phyloP scores from a whole-genome alignment of 2,797 vertebrate genomes.

The Clarias laeviceps region DNA sequence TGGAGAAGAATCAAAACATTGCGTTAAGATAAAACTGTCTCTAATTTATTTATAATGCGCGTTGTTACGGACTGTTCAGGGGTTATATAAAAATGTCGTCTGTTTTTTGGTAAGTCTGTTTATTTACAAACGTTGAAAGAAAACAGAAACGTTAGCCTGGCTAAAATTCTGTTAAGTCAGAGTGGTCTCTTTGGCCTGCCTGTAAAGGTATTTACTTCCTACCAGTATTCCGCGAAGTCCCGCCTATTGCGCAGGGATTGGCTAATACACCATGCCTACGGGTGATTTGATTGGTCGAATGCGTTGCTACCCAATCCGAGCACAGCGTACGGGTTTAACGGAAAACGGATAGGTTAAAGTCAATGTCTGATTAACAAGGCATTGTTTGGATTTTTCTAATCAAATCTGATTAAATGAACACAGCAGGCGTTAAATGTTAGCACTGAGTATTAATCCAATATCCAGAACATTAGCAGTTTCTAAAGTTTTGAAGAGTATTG shows the following conservation, averaged over 20 bases:
- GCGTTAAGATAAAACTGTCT: neutral
- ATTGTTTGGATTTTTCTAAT: neutral
- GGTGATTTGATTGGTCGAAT: neutral
- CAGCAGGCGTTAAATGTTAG: no score
- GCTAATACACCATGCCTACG: neutral
- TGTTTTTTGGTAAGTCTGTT: constrained; percentile 24
- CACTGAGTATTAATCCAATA: neutral
- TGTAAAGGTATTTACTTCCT: neutral
- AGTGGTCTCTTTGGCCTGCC: constrained; percentile 6
- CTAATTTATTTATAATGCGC: neutral
- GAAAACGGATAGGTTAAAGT: constrained; percentile 3
- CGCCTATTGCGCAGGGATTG: neutral
- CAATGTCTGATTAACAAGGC: neutral
- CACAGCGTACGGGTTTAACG: neutral
- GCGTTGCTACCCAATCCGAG: neutral
- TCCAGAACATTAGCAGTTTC: neutral
- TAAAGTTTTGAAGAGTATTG: neutral
- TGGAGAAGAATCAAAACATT: constrained; percentile 14
- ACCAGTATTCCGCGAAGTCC: constrained; percentile 7
- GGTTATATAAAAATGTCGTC: neutral
- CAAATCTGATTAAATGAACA: neutral
- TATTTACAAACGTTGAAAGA: neutral
- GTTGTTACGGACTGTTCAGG: neutral
- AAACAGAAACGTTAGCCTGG: neutral
- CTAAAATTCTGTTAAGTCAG: constrained; percentile 32